phyloP scores from a whole-genome alignment of 2,888 invertebrate genomes.

The Hydropsyche betteni region DNA sequence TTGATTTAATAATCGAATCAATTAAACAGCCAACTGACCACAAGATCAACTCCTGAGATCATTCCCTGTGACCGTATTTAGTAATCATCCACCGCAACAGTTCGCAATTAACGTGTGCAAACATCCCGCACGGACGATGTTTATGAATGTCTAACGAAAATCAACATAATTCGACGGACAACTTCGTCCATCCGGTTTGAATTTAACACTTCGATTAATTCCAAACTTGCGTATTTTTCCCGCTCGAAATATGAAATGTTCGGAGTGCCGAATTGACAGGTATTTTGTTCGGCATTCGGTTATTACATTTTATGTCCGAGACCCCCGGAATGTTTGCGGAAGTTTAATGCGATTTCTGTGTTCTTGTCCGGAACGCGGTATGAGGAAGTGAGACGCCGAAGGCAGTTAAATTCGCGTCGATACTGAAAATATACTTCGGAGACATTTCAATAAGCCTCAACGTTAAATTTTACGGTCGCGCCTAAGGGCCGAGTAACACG shows the following conservation, averaged over 20 bases:
- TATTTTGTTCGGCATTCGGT: slow-evolving; percentile 35
- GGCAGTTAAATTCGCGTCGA: slow-evolving; percentile 24
- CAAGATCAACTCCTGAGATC: no score
- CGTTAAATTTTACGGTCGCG: slow-evolving; percentile 15
- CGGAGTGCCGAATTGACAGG: slow-evolving; percentile 18
- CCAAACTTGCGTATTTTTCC: no score
- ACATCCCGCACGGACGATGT: slow-evolving; percentile 1
- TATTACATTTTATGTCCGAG: slow-evolving; percentile 35
- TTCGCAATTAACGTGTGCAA: slow-evolving; percentile 15
- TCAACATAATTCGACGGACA: no score
- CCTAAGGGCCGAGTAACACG: not conserved
- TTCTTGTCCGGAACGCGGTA: slow-evolving; percentile 15
- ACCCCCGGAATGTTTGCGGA: slow-evolving; percentile 21
- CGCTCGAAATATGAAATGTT: not conserved
- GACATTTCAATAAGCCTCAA: slow-evolving; percentile 11
- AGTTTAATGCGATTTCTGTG: slow-evolving; percentile 30
- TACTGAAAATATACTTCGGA: slow-evolving; percentile 16
- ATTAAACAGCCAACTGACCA: no score
- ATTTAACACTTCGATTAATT: no score
- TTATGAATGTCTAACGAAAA: not conserved
- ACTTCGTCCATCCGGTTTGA: no score
- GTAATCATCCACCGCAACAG: no score
- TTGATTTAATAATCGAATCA: no score
- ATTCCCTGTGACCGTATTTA: no score
- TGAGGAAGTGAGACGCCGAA: no score